Conservation (phyloP, 2,797 vertebrate genomes). For the Choloepus didactylus region DNA sequence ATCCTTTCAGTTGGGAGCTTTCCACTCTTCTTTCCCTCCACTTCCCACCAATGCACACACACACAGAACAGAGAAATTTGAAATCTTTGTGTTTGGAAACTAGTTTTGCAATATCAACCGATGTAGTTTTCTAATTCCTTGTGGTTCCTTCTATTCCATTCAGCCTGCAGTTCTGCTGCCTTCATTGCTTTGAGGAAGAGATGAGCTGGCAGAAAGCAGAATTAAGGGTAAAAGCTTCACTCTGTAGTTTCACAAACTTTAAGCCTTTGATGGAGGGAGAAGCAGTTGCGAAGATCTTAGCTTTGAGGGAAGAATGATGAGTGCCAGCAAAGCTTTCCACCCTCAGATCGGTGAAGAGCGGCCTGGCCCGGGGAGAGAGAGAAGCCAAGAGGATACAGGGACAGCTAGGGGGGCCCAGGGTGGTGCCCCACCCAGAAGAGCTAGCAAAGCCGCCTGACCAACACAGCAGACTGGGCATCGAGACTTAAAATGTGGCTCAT, state of each 20-base stretch:
- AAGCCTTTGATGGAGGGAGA: background rate
- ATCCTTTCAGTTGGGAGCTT: background rate
- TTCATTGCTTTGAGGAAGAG: accelerated
- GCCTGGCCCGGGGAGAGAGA: background rate
- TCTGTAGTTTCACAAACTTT: background rate
- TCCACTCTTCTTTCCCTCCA: background rate
- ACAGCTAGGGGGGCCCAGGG: background rate
- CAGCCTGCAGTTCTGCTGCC: background rate
- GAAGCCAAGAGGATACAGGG: background rate
- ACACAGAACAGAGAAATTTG: background rate
- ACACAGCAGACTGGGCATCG: accelerated
- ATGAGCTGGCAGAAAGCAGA: background rate
- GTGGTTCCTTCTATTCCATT: background rate
- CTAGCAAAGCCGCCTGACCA: too few relatives aligned
- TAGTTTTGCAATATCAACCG: background rate
- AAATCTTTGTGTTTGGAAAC: background rate
- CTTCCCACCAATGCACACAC: too few relatives aligned
- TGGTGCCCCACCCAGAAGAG: too few relatives aligned
- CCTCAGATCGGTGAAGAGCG: background rate
- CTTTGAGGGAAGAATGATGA: background rate
- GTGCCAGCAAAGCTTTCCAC: background rate
- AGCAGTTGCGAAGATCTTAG: background rate
- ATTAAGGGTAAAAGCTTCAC: background rate
- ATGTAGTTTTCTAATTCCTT: background rate
- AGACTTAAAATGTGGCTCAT: background rate